Conservation (phyloP, 2,113 vertebrate genomes). For the Opisthocomus hoazin region DNA sequence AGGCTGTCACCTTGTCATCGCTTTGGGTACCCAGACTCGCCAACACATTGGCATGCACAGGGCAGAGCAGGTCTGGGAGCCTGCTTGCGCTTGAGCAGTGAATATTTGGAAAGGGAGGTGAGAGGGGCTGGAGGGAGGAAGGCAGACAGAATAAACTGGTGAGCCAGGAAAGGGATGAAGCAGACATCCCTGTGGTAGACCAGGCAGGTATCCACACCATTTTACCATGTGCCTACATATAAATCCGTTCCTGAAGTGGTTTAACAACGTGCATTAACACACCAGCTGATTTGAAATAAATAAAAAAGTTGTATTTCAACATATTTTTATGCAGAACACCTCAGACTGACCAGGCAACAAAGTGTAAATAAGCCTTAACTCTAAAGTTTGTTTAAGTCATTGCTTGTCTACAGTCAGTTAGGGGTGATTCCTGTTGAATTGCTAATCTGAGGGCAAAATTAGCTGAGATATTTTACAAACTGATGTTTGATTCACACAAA, state of each 20-base stretch:
- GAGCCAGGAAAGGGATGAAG: not conserved
- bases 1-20: not conserved
- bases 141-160: fast-evolving
- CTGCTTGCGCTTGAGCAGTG: not conserved
- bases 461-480: not conserved
- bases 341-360: not conserved
- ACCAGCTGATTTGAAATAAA: not conserved
- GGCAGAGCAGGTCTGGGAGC: not conserved
- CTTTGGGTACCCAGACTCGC: not conserved
- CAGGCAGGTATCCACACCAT: not conserved
- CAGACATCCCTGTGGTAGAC: not conserved
- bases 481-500: not conserved
- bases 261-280: not conserved
- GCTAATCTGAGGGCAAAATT: not conserved
- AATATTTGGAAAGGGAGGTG: not conserved
- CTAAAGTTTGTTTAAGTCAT: not conserved
- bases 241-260: not conserved
- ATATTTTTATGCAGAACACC: not conserved
- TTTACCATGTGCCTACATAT: fast-evolving
- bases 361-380: not conserved
- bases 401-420: not conserved
- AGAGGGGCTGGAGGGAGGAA: not conserved
- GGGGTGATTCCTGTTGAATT: not conserved
- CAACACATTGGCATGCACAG: fast-evolving
- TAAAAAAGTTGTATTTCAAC: not conserved